phyloP scores from a whole-genome alignment of 2,797 vertebrate genomes.

The Hypotaenidia okinawae region DNA sequence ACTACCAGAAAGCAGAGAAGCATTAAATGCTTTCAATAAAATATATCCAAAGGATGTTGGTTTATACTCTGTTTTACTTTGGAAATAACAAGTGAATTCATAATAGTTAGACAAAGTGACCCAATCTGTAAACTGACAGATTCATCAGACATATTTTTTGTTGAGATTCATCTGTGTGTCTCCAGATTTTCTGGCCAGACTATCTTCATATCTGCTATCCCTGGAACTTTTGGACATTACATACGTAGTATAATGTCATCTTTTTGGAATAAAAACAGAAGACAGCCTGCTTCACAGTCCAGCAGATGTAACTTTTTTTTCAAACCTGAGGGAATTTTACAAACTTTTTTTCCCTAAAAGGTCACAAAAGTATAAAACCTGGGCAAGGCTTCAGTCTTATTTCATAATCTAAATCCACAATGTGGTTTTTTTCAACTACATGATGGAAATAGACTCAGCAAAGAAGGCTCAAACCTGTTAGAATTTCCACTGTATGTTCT shows the following conservation, averaged over 20 bases:
- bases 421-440: not conserved
- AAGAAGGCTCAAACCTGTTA: slow-evolving; percentile 30
- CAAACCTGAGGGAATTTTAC: not conserved
- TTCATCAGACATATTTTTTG: not conserved
- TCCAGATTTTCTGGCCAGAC: slow-evolving; percentile 52
- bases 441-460: slow-evolving; percentile 36
- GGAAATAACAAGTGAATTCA: not conserved
- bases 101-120: not conserved
- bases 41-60: not conserved
- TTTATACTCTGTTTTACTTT: not conserved
- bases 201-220: slow-evolving; percentile 28
- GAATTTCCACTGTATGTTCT: slow-evolving; percentile 28
- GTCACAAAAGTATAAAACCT: slow-evolving; percentile 7
- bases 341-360: not conserved
- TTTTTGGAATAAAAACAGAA: slow-evolving; percentile 52
- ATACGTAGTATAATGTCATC: slow-evolving; percentile 57
- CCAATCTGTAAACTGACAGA: not conserved
- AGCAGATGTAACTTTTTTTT: slow-evolving; percentile 64
- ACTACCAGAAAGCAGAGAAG: not conserved
- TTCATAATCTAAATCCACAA: slow-evolving; percentile 9
- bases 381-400: not conserved
- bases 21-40: not conserved
- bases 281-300: slow-evolving; percentile 13
- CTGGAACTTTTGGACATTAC: slow-evolving; percentile 49
- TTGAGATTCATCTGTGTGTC: slow-evolving; percentile 8